A percentile compares a stretch with the other conserved stretches of the same genome.
Evolutionary conservation across 1,140 invertebrate species (phyloP).

Genomic region (Ericerus pela): DNA sequence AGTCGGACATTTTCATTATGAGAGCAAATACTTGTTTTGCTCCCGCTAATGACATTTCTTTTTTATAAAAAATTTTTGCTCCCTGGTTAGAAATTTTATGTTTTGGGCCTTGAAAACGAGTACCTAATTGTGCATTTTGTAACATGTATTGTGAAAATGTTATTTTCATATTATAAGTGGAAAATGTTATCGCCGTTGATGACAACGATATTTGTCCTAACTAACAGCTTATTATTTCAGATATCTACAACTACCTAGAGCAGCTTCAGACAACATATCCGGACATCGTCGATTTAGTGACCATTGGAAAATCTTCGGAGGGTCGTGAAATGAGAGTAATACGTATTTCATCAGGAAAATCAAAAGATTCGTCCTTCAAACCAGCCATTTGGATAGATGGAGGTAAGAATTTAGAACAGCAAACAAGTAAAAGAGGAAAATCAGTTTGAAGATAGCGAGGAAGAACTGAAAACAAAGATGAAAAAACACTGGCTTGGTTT

Average conservation of each 20-base stretch:
- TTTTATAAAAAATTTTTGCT: too few species aligned
- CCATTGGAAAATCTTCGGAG: constrained; percentile 60
- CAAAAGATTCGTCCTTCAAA: constrained; percentile 36
- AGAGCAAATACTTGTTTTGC: too few species aligned
- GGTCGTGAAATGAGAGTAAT: constrained; percentile 53
- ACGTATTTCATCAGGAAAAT: constrained; percentile 36
- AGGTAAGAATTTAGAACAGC: constrained; percentile 29
- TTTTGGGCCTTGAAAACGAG: too few species aligned
- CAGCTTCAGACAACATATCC: constrained; percentile 56
- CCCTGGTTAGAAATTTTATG: too few species aligned
- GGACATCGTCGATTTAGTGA: constrained; percentile 45
- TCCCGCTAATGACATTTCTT: not conserved
- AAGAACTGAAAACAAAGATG: too few species aligned
- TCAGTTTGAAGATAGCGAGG: too few species aligned
- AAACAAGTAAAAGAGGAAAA: not conserved
- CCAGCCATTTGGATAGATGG: constrained; percentile 46
- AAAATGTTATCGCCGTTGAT: too few species aligned
- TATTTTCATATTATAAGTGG: not conserved
- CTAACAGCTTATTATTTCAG: constrained; percentile 24
- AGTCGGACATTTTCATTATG: too few species aligned
- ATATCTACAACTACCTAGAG: constrained; percentile 36
- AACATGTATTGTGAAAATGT: too few species aligned
- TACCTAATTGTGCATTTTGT: too few species aligned
- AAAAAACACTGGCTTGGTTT: too few species aligned
- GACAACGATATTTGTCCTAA: too few species aligned